Percentiles rank a stretch among this genome's conserved stretches.
These are phyloP conservation scores for Orientallactaga bullata DNA, from an alignment of 2,113 vertebrate species.

Conservation along the genomic window DNA sequence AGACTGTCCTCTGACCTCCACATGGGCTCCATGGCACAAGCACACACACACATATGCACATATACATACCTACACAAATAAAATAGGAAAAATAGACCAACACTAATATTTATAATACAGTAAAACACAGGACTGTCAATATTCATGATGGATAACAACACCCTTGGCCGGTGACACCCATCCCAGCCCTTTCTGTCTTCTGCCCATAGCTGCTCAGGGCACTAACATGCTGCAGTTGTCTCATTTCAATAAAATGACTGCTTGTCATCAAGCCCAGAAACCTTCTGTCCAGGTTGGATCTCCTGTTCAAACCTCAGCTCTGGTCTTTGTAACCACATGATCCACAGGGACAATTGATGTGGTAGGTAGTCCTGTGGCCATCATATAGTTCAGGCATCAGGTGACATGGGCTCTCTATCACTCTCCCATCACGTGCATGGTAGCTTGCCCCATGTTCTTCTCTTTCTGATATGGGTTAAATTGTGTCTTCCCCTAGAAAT, in stretches of 20 bases:
- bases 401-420: neutral
- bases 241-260: neutral
- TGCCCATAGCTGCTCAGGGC: neutral
- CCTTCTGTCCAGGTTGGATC: neutral
- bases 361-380: neutral
- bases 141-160: neutral
- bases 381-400: fast-evolving
- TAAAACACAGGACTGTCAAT: neutral
- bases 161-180: neutral
- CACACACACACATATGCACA: too few relatives aligned
- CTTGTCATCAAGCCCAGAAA: neutral
- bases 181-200: neutral
- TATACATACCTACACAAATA: too few relatives aligned
- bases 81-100: neutral
- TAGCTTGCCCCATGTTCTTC: neutral
- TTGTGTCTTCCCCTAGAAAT: neutral
- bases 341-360: neutral
- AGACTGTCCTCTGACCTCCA: too few relatives aligned
- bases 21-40: too few relatives aligned
- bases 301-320: neutral
- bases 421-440: neutral
- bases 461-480: neutral
- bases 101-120: neutral
- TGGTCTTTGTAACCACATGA: neutral
- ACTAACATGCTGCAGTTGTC: neutral